phyloP scores from a whole-genome alignment of 2,113 vertebrate species.

The Cheilinus undulatus region DNA sequence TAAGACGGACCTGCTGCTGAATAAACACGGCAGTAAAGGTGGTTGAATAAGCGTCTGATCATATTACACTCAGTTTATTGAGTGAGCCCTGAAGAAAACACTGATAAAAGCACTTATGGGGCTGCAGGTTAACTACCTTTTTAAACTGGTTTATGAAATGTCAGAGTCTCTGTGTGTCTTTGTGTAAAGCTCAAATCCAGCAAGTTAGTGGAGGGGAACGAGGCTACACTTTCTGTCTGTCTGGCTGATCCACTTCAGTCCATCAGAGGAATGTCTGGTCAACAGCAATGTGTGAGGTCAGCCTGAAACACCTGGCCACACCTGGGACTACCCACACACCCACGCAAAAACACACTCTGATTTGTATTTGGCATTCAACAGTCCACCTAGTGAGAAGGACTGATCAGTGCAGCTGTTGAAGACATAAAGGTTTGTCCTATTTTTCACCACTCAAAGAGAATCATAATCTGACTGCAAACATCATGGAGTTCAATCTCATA shows the following conservation, averaged over 20 bases:
- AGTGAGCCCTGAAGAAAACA: slow-evolving; percentile 24
- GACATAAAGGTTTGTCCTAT: slow-evolving; percentile 60
- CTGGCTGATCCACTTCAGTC: slow-evolving; percentile 68
- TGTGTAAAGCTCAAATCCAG: slow-evolving; percentile 12
- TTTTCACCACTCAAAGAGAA: slow-evolving; percentile 38
- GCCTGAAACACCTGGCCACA: slow-evolving; percentile 75
- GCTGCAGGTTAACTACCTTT: slow-evolving; percentile 30
- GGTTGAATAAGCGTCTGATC: slow-evolving; percentile 42
- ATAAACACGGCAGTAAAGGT: slow-evolving; percentile 35
- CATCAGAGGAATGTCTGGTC: slow-evolving; percentile 75
- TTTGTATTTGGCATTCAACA: not conserved
- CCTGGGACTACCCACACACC: slow-evolving; percentile 42
- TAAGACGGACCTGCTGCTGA: slow-evolving; percentile 36
- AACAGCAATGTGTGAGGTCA: slow-evolving; percentile 48
- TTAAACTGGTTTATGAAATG: slow-evolving; percentile 9
- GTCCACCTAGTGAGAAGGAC: slow-evolving; percentile 31
- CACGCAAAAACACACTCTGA: slow-evolving; percentile 2
- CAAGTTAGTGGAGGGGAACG: slow-evolving; percentile 45
- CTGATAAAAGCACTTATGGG: slow-evolving; percentile 28
- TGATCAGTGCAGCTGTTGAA: slow-evolving; percentile 64
- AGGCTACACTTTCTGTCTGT: slow-evolving; percentile 42
- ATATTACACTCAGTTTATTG: slow-evolving; percentile 42
- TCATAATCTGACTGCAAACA: slow-evolving; percentile 52
- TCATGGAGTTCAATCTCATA: slow-evolving; percentile 41
- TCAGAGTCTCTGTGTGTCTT: not conserved